Evolutionary conservation across 2,888 invertebrate species (phyloP).

Genomic region (Caenorhabditis plicata): DNA sequence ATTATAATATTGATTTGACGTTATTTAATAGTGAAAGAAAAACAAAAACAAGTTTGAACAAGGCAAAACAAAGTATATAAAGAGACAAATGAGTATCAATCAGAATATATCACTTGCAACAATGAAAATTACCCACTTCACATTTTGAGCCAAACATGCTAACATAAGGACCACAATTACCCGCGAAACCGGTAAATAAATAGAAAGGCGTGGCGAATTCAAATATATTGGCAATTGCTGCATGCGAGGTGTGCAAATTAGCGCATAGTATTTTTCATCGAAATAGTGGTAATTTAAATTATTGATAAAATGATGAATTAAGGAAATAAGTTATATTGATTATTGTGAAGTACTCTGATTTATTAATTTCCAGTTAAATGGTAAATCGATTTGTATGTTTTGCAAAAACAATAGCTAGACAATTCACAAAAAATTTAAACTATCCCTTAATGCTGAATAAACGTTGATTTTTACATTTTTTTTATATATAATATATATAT

Average conservation of each 20-base stretch:
- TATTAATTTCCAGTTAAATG: too few relatives aligned
- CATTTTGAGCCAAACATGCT: background rate
- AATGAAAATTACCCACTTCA: background rate
- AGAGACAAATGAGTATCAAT: background rate
- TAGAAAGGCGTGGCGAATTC: background rate
- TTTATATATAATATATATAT: too few relatives aligned
- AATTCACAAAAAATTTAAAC: too few relatives aligned
- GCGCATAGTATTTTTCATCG: too few relatives aligned
- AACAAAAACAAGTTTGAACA: background rate
- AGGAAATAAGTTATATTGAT: background rate
- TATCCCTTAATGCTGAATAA: too few relatives aligned
- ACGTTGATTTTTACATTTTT: too few relatives aligned
- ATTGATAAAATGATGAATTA: background rate
- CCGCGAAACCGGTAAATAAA: slow-evolving; percentile 1
- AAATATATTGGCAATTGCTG: background rate
- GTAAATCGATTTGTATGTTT: too few relatives aligned
- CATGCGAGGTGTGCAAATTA: too few relatives aligned
- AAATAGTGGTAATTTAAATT: background rate
- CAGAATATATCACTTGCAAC: background rate
- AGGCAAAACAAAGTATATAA: background rate
- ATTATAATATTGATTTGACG: too few relatives aligned
- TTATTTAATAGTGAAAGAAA: too few relatives aligned
- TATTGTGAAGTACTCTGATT: too few relatives aligned
- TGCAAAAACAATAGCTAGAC: too few relatives aligned
- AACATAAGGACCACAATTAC: background rate